Base-by-base conservation (phyloP, 2,113 vertebrate genomes). In the Malurus cyaneus region DNA sequence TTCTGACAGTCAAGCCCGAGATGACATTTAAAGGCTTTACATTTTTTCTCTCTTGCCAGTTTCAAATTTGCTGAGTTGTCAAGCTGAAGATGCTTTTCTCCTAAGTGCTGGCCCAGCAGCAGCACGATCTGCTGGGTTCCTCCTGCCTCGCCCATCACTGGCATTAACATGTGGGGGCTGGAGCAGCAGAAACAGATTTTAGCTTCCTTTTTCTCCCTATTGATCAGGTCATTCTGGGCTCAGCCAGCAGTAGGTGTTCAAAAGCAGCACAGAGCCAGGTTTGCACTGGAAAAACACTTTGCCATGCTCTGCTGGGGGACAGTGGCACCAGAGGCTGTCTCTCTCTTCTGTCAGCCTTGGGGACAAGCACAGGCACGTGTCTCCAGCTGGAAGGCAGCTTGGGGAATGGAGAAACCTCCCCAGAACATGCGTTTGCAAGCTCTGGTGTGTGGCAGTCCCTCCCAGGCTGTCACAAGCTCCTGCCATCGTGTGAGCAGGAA, bases 51-150 rank as follows among this genome's bases (percentile, higher is more conserved):
- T 90, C 80, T 85, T 69, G 72, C 70, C 13, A 29, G 62, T 82
- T 95, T 91, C 91, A 86, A 88, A 96, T 93, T 91, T 93, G 86
- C 89, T 94, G 93, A 94, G 66, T 7, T 86, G 87, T 96, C 70
- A 89, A 50, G 25, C 57, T 52, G 42, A 86, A 94, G 89, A 94
- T 76, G 50, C 79, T 93, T 94, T 94, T 86, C 54, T 91, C 54
- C 47, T 87, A 79, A 94, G 78, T 91, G 64, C 89, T 92, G 66
- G 74, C 74, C 78, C 62, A 73, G 66, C 74, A 88, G 17, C 49
- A 64, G 54, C 54, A 91, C 7, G 1, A 36, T 47, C 46, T 73
- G 47, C 60, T 89, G 88, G 18, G 53, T 32, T 93, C 81, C 59
- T 94, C 84, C 62, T 91, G 87, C 39, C 47, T 88, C n/a, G n/a